Base-by-base conservation (phyloP, 2,113 vertebrate genomes). In the Brienomyrus brachyistius region DNA sequence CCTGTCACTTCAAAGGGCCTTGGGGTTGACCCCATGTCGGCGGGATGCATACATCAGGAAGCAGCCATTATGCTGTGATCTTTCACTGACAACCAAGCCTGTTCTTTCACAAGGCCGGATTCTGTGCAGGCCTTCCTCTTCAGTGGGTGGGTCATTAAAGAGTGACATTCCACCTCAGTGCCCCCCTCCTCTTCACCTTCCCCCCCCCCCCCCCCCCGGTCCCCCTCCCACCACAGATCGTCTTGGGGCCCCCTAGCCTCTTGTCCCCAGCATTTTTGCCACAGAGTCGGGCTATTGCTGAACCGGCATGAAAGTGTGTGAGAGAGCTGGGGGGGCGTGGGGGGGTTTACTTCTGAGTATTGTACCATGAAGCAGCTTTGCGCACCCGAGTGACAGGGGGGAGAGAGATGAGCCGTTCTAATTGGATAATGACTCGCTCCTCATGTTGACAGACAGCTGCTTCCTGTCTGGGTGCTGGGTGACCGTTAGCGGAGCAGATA, bases 401-500 rank as follows among this genome's bases (percentile, higher is more conserved):
- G 77, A 4, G 52, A 47, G 0, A 2, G 35, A 4, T 1, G 47
- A 82, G 88, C 89, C n/a, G 13, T 11, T 92, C 91, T 91, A 92
- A 93, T 91, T 83, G 92, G 88, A 93, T 94, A 92, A 95, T 91
- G 91, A 88, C 88, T 93, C 87, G 92, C 92, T 91, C 0, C 4
- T 54, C 92, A 95, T 94, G 93, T 91, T 7, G 10, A 93, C 93
- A 94, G 90, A 91, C 94, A 96, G 93, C 95, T 97, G 94, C 94
- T 93, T 86, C 87, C 91, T 91, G 88, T 91, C 91, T 87, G 84
- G 82, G 89, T 88, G 88, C 90, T 90, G 35, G 17, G 90, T 88
- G 87, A 91, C 90, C 88, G 84, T 70, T 13, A 91, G 86, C 23
- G 17, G 35, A 23, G 17, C 77, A 82, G 35, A 82, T 82, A 48